Conservation (phyloP, 2,888 invertebrate species). For the Gibbula magus region DNA sequence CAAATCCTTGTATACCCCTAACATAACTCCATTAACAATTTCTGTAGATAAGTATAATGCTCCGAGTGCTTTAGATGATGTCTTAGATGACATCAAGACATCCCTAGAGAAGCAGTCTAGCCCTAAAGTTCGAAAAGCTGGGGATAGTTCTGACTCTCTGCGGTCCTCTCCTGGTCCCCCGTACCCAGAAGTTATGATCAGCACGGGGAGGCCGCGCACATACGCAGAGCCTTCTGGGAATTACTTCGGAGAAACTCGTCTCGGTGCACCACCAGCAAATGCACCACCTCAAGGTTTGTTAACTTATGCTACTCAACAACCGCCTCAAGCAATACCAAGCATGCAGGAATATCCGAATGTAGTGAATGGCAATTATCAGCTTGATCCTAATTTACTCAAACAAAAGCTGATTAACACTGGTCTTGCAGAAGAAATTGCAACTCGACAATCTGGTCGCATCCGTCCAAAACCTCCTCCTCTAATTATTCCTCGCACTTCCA, state of each 20-base stretch:
- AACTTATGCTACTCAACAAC: conserved; percentile 24
- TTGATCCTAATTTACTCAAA: conserved; percentile 63
- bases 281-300: conserved; percentile 22
- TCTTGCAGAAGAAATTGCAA: conserved; percentile 47
- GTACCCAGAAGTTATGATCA: conserved; percentile 11
- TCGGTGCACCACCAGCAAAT: conserved; percentile 32
- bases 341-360: conserved; percentile 58
- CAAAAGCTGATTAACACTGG: conserved; percentile 67
- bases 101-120: conserved; percentile 62
- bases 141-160: conserved; percentile 49
- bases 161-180: conserved; percentile 34
- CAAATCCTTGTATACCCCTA: conserved; percentile 59
- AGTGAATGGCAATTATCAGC: conserved; percentile 64
- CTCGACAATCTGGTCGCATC: not conserved
- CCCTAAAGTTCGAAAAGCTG: conserved; percentile 46
- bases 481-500: not conserved
- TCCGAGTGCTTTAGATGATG: conserved; percentile 65
- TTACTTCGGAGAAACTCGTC: conserved; percentile 32
- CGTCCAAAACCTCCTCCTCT: conserved; percentile 16
- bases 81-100: conserved; percentile 63
- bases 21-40: conserved; percentile 60
- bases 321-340: conserved; percentile 35
- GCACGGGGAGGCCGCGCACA: not conserved
- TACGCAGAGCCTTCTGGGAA: not conserved
- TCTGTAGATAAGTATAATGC: conserved; percentile 49